phyloP scores from a whole-genome alignment of 1,140 invertebrate species.

The Drosophila serrata region DNA sequence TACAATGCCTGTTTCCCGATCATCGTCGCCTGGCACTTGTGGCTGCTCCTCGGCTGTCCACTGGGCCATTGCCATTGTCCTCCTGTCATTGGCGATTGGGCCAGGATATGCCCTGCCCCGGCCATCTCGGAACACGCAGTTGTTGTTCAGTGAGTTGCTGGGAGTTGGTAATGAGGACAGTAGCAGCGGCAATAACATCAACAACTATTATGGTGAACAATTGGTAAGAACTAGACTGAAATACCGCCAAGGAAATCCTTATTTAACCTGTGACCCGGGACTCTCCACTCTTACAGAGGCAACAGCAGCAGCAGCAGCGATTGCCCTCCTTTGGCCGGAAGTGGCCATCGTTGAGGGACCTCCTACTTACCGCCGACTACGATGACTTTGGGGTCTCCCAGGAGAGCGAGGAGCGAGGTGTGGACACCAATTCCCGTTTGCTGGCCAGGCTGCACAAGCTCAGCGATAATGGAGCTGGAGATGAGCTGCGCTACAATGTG shows the following conservation, averaged over 20 bases:
- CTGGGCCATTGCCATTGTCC: conserved; percentile 64
- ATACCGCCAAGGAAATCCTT: no score
- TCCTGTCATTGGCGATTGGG: conserved; percentile 66
- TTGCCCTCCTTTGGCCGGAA: conserved; percentile 58
- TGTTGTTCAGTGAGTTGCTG: conserved; percentile 64
- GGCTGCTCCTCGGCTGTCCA: conserved; percentile 53
- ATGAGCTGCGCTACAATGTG: conserved; percentile 45
- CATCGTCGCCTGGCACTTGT: conserved; percentile 37
- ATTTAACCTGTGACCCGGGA: no score
- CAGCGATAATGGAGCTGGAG: conserved; percentile 36
- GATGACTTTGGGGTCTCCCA: conserved; percentile 37
- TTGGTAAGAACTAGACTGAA: conserved; percentile 43
- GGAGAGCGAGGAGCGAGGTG: conserved; percentile 49
- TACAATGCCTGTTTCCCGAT: conserved; percentile 39
- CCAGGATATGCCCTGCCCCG: conserved; percentile 61
- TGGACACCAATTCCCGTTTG: conserved; percentile 38
- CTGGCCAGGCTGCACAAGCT: conserved; percentile 63
- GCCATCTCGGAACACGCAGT: conserved; percentile 49
- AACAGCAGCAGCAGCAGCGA: conserved; percentile 31
- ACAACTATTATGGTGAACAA: conserved; percentile 53
- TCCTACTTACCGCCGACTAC: conserved; percentile 66
- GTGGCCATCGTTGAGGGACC: conserved; percentile 73
- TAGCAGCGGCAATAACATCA: conserved; percentile 12
- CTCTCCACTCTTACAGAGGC: conserved; percentile 28
- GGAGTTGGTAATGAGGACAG: conserved; percentile 54